These are phyloP conservation scores for Geophilus truncorum DNA, from an alignment of 2,888 invertebrate genomes.

Conservation along the genomic window DNA sequence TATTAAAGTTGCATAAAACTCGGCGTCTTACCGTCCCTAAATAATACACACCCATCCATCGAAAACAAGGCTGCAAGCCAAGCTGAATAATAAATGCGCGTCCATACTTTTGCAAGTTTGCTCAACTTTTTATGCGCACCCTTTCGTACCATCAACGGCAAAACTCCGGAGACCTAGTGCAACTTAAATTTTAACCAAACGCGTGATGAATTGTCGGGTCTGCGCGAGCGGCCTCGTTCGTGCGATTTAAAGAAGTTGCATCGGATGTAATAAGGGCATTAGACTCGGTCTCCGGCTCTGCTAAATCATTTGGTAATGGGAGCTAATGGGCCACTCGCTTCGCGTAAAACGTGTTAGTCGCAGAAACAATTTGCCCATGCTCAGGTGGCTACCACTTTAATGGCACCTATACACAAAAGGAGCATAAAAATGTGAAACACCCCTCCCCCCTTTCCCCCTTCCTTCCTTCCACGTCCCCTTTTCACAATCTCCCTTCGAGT, in stretches of 20 bases:
- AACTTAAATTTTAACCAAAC: background rate
- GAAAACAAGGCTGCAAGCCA: no score
- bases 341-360: background rate
- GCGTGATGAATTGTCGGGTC: background rate
- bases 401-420: slow-evolving; percentile 10
- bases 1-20: no score
- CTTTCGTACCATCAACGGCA: background rate
- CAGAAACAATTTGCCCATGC: slow-evolving; percentile 4
- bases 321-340: slow-evolving; percentile 10
- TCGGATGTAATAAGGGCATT: slow-evolving; percentile 10
- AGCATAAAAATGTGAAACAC: background rate
- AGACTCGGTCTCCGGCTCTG: background rate
- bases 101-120: no score
- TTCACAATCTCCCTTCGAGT: background rate
- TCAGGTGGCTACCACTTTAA: slow-evolving; percentile 10
- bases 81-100: no score
- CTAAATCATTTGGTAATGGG: slow-evolving; percentile 10
- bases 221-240: background rate
- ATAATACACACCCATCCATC: no score
- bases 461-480: background rate
- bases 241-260: background rate
- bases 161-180: background rate
- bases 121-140: no score
- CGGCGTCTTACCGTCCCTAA: no score
- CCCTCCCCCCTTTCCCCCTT: background rate